Evolutionary conservation across 2,888 invertebrate genomes (phyloP), one percentile per base, ranked within the genome.

Genomic region (Drosophila ochracea): DNA sequence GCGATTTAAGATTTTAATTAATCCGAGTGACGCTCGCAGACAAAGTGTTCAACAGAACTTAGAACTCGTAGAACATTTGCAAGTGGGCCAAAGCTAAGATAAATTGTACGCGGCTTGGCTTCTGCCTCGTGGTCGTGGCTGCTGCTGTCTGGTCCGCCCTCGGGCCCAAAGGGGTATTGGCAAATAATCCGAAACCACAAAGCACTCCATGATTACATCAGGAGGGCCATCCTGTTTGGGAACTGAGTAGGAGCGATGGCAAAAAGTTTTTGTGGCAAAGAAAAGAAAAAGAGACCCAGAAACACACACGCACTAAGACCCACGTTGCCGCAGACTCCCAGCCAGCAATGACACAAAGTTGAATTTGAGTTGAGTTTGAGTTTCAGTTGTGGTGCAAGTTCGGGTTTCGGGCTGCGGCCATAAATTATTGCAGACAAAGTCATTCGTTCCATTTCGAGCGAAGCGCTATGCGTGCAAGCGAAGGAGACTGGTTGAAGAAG

Each of bases 371-470:
- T 84, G 72, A 82, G 71, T 76, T 84, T 67, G 73, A 83, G 86
- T 78, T 81, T 70, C 76, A 69, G 73, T 71, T 73, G 72, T 64
- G 73, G 68, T 76, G 73, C 80, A 85, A 68, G 73, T 64, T 76
- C 62, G 59, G 57, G 73, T 53, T 76, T 74, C 70, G 66, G 65
- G 60, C 73, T 79, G 85, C 59, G 80, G 83, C 83, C 90, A 87
- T 91, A 90, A 91, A 91, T 91, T 89, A 91, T 78, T 78, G 79
- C 82, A 80, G 87, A 92, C 91, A 90, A 91, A 91, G 92, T 92
- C 84, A 91, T 91, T 87, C 89, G 87, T 90, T 91, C 85, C 82
- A 80, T 83, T 91, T 91, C 84, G 67, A 81, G 82, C 78, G 84
- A 89, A 91, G 77, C 80, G 74, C 60, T 69, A 59, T 67, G 73